Conservation (phyloP, 2,113 vertebrate genomes). For the Fukomys damarensis region DNA sequence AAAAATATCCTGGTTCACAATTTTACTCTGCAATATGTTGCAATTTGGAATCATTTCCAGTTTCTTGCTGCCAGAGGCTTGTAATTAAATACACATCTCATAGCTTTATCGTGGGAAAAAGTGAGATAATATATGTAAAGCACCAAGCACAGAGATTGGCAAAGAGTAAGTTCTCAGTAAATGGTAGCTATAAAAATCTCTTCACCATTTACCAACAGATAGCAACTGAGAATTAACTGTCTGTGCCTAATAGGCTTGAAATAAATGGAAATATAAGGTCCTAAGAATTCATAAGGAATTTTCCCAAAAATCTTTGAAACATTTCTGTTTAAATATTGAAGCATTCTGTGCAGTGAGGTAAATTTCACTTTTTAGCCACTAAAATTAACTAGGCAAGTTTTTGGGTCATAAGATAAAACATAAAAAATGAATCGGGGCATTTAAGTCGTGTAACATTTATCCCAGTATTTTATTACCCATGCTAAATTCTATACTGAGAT, state of each 20-base stretch:
- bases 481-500: background rate
- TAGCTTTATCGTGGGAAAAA: constrained; percentile 40
- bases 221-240: constrained; percentile 19
- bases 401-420: constrained; percentile 11
- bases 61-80: background rate
- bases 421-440: background rate
- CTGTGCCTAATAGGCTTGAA: constrained; percentile 43
- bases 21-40: constrained; percentile 47
- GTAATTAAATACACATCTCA: constrained; percentile 60
- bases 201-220: constrained; percentile 49
- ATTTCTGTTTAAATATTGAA: constrained; percentile 24
- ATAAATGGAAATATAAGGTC: background rate
- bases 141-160: constrained; percentile 38
- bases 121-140: constrained; percentile 50
- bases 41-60: constrained; percentile 49
- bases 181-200: constrained; percentile 46
- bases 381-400: constrained; percentile 31
- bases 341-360: background rate
- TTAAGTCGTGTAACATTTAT: constrained; percentile 1
- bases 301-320: constrained; percentile 29
- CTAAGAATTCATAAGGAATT: background rate
- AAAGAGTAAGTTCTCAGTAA: constrained; percentile 48
- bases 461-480: background rate
- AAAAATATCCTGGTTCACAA: background rate
- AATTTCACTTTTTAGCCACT: constrained; percentile 37